Percentiles rank a stretch among this genome's conserved stretches.
Evolutionary conservation across 2,888 invertebrate genomes (phyloP).

Genomic region (Chymomyza caudatula): DNA sequence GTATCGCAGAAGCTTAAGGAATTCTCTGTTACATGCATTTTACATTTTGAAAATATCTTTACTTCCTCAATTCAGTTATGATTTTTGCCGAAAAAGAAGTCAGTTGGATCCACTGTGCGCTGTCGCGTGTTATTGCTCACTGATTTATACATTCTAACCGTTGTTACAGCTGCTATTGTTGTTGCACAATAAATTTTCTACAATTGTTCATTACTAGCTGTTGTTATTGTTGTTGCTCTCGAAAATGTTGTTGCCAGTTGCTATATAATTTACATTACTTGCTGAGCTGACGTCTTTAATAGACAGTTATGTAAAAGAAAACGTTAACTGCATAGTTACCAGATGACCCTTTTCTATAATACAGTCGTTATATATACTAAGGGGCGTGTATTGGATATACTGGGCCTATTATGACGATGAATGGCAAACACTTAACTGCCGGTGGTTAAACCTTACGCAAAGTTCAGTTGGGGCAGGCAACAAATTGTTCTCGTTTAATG

Average conservation of each 20-base stretch:
- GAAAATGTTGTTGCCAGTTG: constrained; percentile 13
- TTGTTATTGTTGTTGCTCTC: not conserved
- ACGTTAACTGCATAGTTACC: not conserved
- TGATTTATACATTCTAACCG: constrained; percentile 59
- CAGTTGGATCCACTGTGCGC: constrained; percentile 3
- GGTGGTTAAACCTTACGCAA: not conserved
- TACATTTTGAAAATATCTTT: too few species aligned
- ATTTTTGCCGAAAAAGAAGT: too few species aligned
- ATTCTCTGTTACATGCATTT: too few species aligned
- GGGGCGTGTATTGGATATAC: not conserved
- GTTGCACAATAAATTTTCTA: constrained; percentile 42
- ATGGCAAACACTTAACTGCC: not conserved
- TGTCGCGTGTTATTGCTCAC: constrained; percentile 53
- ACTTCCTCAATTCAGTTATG: too few species aligned
- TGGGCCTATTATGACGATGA: not conserved
- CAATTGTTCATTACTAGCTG: constrained; percentile 34
- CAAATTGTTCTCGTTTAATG: not conserved
- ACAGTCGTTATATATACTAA: constrained; percentile 19
- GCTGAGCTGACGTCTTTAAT: constrained; percentile 22
- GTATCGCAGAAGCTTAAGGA: too few species aligned
- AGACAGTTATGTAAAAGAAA: constrained; percentile 3
- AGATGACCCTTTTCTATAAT: constrained; percentile 2
- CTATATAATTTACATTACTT: constrained; percentile 42
- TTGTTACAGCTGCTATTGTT: constrained; percentile 17
- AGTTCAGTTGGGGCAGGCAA: not conserved